Evolutionary conservation across 1,140 invertebrate genomes (phyloP).

Genomic region (Colletes latitarsis): DNA sequence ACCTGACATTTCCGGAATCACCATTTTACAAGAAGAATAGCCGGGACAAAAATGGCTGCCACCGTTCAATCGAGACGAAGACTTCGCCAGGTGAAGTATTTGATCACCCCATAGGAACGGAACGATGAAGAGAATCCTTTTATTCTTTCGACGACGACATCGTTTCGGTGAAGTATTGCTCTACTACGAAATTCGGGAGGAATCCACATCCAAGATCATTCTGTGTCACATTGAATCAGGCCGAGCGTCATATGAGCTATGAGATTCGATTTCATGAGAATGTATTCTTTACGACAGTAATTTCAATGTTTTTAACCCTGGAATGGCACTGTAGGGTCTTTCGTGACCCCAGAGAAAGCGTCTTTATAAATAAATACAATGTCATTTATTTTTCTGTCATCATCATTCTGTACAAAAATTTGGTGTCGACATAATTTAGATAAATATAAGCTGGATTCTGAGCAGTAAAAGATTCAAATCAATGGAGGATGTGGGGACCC

Average conservation of each 20-base stretch:
- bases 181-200: slow-evolving; percentile 15
- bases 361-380: too few relatives aligned
- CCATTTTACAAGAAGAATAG: neutral
- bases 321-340: neutral
- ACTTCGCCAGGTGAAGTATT: slow-evolving; percentile 41
- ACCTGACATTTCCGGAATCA: neutral
- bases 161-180: slow-evolving; percentile 12
- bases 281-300: neutral
- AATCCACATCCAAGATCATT: slow-evolving; percentile 25
- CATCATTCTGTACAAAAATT: too few relatives aligned
- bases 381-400: too few relatives aligned
- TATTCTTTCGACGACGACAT: slow-evolving; percentile 25
- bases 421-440: too few relatives aligned
- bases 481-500: too few relatives aligned
- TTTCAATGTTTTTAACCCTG: too few relatives aligned
- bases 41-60: neutral
- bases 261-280: neutral
- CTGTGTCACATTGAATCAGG: slow-evolving; percentile 29
- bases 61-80: slow-evolving; percentile 51
- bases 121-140: slow-evolving; percentile 19
- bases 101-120: slow-evolving; percentile 3
- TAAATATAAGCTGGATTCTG: too few relatives aligned
- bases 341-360: slow-evolving; percentile 40
- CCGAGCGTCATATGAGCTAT: neutral
- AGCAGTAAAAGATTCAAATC: too few relatives aligned